Percentiles rank a stretch among this genome's conserved stretches.
phyloP scores from a whole-genome alignment of 2,797 vertebrate species.

The Rhinophrynus dorsalis region DNA sequence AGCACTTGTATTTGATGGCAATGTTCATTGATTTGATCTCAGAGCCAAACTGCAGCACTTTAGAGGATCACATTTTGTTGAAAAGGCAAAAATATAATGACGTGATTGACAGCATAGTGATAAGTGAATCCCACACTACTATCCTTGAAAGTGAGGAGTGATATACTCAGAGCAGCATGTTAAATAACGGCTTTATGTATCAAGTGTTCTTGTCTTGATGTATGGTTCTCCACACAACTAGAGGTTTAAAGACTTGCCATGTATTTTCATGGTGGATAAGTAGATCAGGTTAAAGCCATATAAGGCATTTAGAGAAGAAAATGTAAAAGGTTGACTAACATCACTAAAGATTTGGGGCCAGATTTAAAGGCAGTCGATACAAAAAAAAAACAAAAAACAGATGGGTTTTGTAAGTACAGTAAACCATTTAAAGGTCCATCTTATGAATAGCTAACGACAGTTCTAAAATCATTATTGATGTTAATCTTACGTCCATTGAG shows the following conservation, averaged over 20 bases:
- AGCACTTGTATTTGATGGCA: no score
- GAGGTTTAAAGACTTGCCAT: slow-evolving; percentile 18
- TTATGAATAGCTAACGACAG: no score
- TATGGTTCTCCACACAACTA: slow-evolving; percentile 33
- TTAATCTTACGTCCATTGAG: no score
- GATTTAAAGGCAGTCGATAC: no score
- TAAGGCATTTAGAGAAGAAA: slow-evolving; percentile 14
- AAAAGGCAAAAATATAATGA: slow-evolving; percentile 28
- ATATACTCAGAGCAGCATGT: slow-evolving; percentile 14
- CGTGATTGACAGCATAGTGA: slow-evolving; percentile 10
- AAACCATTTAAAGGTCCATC: no score
- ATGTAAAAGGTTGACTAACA: slow-evolving; percentile 21
- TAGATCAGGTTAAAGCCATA: slow-evolving; percentile 12
- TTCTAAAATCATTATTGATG: no score
- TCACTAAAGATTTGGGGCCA: no score
- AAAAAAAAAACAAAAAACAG: no score
- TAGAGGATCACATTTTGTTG: slow-evolving; percentile 23
- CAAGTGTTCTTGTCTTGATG: slow-evolving; percentile 37
- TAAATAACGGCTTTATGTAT: slow-evolving; percentile 38
- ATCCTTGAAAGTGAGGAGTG: slow-evolving; percentile 9
- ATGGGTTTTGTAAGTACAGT: no score
- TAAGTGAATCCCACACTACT: slow-evolving; percentile 1
- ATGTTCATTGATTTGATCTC: slow-evolving; percentile 21
- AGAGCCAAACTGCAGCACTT: slow-evolving; percentile 3
- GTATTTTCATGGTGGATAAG: slow-evolving; percentile 4